Percentiles rank a stretch among this genome's conserved stretches.
Evolutionary conservation across 1,140 invertebrate species (phyloP).

Genomic region (Megathymus violae): DNA sequence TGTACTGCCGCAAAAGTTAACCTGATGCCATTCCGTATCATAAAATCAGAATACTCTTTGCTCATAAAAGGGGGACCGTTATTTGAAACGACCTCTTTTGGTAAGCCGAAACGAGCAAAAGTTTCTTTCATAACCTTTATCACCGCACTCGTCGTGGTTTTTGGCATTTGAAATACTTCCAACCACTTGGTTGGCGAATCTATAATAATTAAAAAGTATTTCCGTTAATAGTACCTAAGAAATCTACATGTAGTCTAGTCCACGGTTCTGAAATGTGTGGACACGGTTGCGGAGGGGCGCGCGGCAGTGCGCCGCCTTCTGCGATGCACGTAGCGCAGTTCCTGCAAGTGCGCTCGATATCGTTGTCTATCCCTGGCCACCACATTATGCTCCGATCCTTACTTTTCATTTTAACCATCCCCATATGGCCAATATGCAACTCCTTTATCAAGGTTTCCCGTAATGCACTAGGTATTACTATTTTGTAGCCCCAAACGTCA

Average conservation of each 20-base stretch:
- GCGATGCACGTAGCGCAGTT: constrained; percentile 5
- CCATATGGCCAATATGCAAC: no score
- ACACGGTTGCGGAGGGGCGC: constrained; percentile 21
- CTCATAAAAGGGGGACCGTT: neutral
- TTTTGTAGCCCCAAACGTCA: neutral
- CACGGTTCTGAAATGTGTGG: constrained; percentile 23
- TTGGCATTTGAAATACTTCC: constrained; percentile 37
- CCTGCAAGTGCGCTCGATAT: constrained; percentile 22
- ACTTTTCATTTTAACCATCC: no score
- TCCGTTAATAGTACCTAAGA: constrained; percentile 30
- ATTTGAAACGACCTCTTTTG: constrained; percentile 5
- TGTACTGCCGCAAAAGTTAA: constrained; percentile 2
- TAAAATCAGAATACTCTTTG: constrained; percentile 8
- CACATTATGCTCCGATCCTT: no score
- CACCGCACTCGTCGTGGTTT: constrained; percentile 6
- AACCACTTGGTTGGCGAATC: constrained; percentile 36
- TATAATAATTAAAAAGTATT: constrained; percentile 36
- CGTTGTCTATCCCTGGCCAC: constrained; percentile 34
- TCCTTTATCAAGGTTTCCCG: neutral
- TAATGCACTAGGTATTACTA: constrained; percentile 2
- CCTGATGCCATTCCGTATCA: neutral
- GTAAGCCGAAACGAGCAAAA: constrained; percentile 13
- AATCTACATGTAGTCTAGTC: constrained; percentile 35
- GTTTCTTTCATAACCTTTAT: constrained; percentile 12
- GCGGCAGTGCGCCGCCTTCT: constrained; percentile 8